A percentile compares a stretch with the other conserved stretches of the same genome.
Evolutionary conservation across 1,140 invertebrate genomes (phyloP).

Genomic region (Coptotermes formosanus): DNA sequence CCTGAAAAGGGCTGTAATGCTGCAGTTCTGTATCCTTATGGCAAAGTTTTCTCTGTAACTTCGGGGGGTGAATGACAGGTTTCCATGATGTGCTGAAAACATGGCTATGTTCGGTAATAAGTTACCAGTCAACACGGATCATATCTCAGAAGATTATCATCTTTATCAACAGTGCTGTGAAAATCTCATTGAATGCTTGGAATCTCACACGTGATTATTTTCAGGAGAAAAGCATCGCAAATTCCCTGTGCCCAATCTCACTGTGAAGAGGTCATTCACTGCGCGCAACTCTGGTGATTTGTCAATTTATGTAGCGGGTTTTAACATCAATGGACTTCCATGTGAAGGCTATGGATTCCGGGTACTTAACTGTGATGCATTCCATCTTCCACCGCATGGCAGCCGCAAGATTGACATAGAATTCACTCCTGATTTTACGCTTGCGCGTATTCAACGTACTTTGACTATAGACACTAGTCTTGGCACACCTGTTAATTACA

Average conservation of each 20-base stretch:
- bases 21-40: too few species aligned
- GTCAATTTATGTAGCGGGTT: constrained; percentile 70
- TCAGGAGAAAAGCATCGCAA: constrained; percentile 53
- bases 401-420: constrained; percentile 86
- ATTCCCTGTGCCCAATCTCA: constrained; percentile 64
- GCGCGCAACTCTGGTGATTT: constrained; percentile 86
- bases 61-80: too few species aligned
- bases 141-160: too few species aligned
- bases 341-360: constrained; percentile 89
- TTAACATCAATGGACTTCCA: constrained; percentile 69
- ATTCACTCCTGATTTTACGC: constrained; percentile 91
- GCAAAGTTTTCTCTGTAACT: too few species aligned
- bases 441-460: constrained; percentile 70
- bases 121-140: too few species aligned
- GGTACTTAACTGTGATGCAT: constrained; percentile 79
- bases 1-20: too few species aligned
- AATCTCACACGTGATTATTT: constrained; percentile 33
- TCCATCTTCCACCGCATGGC: constrained; percentile 76
- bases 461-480: constrained; percentile 61
- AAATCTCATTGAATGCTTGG: too few species aligned
- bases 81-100: too few species aligned
- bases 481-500: constrained; percentile 62
- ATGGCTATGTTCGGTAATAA: too few species aligned
- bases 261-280: constrained; percentile 81
- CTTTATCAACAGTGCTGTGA: too few species aligned